A percentile compares a stretch with the other conserved stretches of the same genome.
Conservation (phyloP, 2,113 vertebrate genomes). For the Callopanchax toddi region DNA sequence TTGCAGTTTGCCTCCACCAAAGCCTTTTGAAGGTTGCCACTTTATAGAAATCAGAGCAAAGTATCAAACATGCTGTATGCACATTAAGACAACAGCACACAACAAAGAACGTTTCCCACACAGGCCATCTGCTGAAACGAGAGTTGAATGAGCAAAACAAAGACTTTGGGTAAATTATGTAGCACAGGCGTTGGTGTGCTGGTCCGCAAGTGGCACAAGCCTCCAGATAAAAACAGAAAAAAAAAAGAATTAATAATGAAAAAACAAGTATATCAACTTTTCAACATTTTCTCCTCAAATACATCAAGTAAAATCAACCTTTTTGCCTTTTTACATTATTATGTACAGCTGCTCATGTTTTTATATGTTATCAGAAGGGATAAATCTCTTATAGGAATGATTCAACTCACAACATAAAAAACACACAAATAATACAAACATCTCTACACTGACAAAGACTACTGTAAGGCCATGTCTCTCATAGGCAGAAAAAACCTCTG, state of each 20-base stretch:
- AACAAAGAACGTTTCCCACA: conserved; percentile 36
- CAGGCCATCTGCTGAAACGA: conserved; percentile 29
- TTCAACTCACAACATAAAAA: no score
- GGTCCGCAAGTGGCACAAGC: conserved; percentile 12
- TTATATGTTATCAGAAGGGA: no score
- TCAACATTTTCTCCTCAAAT: no score
- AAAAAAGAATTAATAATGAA: background rate
- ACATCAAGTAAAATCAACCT: no score
- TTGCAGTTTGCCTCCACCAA: conserved; percentile 18
- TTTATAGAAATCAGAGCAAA: conserved; percentile 37
- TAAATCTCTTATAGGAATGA: no score
- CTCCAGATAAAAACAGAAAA: conserved; percentile 3
- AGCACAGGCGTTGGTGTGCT: conserved; percentile 22
- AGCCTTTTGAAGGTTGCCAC: conserved; percentile 44
- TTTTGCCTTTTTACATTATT: no score
- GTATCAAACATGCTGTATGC: conserved; percentile 35
- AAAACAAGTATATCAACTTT: no score
- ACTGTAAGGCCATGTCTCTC: conserved; percentile 13
- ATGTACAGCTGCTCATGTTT: no score
- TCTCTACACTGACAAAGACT: conserved; percentile 20
- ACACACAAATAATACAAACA: conserved; percentile 12
- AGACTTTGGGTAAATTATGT: conserved; percentile 24
- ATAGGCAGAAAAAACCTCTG: background rate
- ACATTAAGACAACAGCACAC: conserved; percentile 21
- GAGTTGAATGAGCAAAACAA: conserved; percentile 42